Conservation (phyloP, 1,140 invertebrate genomes). For the Cherax destructor region DNA sequence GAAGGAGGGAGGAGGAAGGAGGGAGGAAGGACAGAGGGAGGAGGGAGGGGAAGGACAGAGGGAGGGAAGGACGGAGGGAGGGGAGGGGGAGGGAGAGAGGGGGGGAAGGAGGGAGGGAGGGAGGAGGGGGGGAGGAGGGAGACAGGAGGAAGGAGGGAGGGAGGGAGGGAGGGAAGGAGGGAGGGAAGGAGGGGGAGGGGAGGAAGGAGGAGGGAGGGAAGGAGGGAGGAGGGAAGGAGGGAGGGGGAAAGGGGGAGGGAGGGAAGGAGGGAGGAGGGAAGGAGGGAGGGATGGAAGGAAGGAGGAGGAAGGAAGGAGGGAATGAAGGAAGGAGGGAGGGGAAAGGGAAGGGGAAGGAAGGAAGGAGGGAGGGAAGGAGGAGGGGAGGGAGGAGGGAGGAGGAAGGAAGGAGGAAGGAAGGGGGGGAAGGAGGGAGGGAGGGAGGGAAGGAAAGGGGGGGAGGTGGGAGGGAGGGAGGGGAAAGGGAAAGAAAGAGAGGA, state of each 20-base stretch:
- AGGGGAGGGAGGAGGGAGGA: neutral
- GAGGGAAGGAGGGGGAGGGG: neutral
- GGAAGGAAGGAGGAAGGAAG: neutral
- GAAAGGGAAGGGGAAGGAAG: neutral
- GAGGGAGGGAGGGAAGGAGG: neutral
- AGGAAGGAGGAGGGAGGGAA: neutral
- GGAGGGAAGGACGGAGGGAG: neutral
- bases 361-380: neutral
- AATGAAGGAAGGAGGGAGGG: neutral
- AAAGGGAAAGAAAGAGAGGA: neutral
- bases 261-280: neutral
- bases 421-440: neutral
- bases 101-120: neutral
- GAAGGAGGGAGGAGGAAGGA: neutral
- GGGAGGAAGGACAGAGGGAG: neutral
- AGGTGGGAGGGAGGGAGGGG: neutral
- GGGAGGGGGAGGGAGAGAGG: neutral
- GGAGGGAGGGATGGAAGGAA: too few relatives aligned
- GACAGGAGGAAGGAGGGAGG: neutral
- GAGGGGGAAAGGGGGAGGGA: neutral
- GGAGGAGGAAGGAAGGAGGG: neutral
- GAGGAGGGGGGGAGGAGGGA: neutral
- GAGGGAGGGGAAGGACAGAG: neutral
- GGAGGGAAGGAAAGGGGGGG: neutral
- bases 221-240: neutral